phyloP scores from a whole-genome alignment of 2,113 vertebrate species.

The Lampris megalopsis region DNA sequence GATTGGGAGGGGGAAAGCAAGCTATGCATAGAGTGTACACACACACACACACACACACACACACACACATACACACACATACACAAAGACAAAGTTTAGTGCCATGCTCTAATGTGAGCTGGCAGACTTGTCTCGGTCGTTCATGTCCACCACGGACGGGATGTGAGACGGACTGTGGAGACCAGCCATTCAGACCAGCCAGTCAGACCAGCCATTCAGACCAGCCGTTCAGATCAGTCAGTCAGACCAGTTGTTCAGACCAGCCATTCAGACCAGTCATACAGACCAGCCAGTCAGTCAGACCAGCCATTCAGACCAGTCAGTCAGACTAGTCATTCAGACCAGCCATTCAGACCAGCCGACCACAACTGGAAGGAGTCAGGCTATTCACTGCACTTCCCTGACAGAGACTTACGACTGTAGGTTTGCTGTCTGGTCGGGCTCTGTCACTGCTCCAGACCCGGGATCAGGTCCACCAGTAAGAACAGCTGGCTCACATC shows the following conservation, averaged over 20 bases:
- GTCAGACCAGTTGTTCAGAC: no score
- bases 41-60: neutral
- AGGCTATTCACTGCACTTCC: neutral
- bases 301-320: slow-evolving; percentile 48
- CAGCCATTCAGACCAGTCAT: no score
- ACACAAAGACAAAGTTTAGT: neutral
- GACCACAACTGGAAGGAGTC: slow-evolving; percentile 33
- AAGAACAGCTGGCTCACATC: no score
- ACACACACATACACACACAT: neutral
- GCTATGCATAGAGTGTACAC: neutral
- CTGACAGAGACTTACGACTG: no score
- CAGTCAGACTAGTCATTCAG: slow-evolving; percentile 49
- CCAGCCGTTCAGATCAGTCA: no score
- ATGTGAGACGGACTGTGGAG: slow-evolving; percentile 45
- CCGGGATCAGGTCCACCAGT: no score
- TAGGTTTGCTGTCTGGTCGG: no score
- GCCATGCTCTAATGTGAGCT: slow-evolving; percentile 53
- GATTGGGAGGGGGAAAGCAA: neutral
- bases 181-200: slow-evolving; percentile 49
- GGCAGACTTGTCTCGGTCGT: slow-evolving; percentile 52
- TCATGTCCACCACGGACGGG: no score
- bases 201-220: no score
- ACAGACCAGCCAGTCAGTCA: neutral
- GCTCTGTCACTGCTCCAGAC: no score
- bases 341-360: slow-evolving; percentile 52